Evolutionary conservation across 2,797 vertebrate genomes (phyloP).

Genomic region (Gobio occitaniae): DNA sequence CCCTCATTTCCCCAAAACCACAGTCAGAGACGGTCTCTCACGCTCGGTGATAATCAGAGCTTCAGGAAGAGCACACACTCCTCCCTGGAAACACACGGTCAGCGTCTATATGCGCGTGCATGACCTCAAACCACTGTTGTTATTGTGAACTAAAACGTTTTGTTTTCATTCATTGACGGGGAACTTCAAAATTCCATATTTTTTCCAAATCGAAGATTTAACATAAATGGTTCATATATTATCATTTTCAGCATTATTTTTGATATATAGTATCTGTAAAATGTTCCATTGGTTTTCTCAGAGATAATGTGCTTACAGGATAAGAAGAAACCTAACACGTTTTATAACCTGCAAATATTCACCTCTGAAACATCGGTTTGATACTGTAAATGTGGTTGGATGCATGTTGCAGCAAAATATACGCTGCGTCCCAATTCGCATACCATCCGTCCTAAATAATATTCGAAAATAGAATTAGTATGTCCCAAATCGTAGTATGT

Average conservation of each 20-base stretch:
- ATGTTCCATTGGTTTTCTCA: too few species aligned
- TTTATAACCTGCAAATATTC: not conserved
- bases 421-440: not conserved
- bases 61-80: constrained; percentile 68
- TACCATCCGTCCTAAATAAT: too few species aligned
- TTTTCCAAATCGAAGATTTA: not conserved
- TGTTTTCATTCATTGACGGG: not conserved
- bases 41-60: constrained; percentile 81
- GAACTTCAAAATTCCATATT: not conserved
- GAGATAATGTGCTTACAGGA: not conserved
- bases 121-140: constrained; percentile 5
- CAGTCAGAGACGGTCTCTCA: constrained; percentile 68
- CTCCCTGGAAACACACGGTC: constrained; percentile 29
- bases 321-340: not conserved
- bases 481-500: too few species aligned
- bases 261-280: not conserved
- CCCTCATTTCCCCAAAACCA: constrained; percentile 14
- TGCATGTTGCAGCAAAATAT: not conserved
- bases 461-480: too few species aligned
- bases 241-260: not conserved
- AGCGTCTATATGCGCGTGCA: not conserved
- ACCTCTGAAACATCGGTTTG: not conserved
- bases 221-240: not conserved
- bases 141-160: not conserved
- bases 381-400: not conserved